Conservation (phyloP, 2,797 vertebrate species). For the Ispidina picta region DNA sequence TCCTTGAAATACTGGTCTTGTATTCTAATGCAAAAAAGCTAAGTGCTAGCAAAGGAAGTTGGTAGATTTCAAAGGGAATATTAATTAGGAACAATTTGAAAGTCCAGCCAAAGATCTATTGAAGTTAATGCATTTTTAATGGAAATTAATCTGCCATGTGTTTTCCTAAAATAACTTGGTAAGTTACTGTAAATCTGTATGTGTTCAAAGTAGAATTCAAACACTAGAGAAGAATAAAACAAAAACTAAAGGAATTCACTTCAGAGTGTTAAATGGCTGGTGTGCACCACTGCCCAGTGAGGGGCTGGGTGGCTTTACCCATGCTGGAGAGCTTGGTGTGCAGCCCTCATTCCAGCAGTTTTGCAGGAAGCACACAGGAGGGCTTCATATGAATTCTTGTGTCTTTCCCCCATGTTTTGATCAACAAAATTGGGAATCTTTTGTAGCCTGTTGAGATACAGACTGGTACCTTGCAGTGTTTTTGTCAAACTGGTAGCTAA, state of each 20-base stretch:
- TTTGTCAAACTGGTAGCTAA: neutral
- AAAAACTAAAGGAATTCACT: neutral
- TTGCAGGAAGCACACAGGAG: neutral
- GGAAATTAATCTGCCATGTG: neutral
- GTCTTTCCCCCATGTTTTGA: neutral
- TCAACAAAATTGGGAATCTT: neutral
- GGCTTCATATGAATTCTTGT: rapidly evolving
- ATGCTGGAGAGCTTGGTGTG: rapidly evolving
- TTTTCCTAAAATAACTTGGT: neutral
- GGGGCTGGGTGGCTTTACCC: neutral
- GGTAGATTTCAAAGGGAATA: constrained; percentile 25
- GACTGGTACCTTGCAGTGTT: neutral
- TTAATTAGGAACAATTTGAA: constrained; percentile 19
- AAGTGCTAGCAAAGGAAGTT: neutral
- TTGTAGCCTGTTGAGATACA: neutral
- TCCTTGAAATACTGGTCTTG: neutral
- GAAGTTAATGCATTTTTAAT: constrained; percentile 22
- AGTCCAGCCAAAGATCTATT: neutral
- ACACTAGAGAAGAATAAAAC: neutral
- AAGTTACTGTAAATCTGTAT: neutral
- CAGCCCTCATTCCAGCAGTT: neutral
- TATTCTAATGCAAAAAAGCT: neutral
- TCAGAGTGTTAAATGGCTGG: neutral
- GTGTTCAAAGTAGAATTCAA: neutral
- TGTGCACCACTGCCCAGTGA: neutral